These are phyloP conservation scores for Cnemophilus loriae DNA, from an alignment of 2,113 vertebrate genomes.

Conservation along the genomic window DNA sequence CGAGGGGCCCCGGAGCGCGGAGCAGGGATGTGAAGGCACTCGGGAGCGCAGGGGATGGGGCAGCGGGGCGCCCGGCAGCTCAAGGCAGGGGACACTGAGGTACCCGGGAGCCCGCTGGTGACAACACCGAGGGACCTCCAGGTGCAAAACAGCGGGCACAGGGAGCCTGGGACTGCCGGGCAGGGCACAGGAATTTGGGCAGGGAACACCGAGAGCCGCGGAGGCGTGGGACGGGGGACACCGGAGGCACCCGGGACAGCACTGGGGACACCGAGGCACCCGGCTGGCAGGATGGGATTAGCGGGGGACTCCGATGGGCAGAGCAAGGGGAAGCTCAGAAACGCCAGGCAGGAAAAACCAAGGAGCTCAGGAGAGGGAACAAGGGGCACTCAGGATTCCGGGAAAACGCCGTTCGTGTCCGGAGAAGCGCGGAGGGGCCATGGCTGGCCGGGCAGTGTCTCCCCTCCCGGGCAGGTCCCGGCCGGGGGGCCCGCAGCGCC, in stretches of 20 bases:
- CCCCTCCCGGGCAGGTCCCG: not conserved
- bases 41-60: not conserved
- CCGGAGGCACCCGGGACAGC: rapidly evolving
- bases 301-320: not conserved
- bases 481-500: not conserved
- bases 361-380: not conserved
- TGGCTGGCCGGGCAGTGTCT: not conserved
- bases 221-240: not conserved
- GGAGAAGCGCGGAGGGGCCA: not conserved
- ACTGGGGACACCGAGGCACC: too few species aligned
- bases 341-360: not conserved
- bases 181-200: not conserved
- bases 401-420: not conserved
- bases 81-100: not conserved
- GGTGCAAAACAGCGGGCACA: not conserved
- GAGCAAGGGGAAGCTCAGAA: not conserved
- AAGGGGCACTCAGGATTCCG: not conserved
- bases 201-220: not conserved
- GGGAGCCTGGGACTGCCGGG: not conserved
- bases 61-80: not conserved
- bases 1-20: not conserved
- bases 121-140: not conserved
- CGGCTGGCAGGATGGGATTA: not conserved
- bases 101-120: not conserved
- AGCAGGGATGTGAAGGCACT: not conserved